These are phyloP conservation scores for Catagonus wagneri DNA, from an alignment of 2,113 vertebrate species.

Conservation along the genomic window DNA sequence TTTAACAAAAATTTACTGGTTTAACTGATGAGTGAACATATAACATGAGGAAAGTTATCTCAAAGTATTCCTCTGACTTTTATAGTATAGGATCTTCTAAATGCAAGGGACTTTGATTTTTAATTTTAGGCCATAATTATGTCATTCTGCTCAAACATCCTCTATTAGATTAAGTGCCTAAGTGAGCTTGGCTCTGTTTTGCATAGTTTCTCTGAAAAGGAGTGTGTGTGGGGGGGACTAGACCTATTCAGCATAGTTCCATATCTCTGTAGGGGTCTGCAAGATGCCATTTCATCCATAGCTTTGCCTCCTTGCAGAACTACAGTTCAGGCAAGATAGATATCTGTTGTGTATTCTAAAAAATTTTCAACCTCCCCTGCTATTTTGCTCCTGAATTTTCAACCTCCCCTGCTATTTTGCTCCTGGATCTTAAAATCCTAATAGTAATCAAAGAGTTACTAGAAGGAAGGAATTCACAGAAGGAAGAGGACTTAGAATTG, in stretches of 20 bases:
- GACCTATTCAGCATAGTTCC: not conserved
- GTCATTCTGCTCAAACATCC: constrained; percentile 1
- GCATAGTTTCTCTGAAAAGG: not conserved
- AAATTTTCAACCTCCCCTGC: not conserved
- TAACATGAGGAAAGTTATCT: constrained; percentile 36
- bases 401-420: not conserved
- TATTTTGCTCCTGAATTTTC: constrained; percentile 5
- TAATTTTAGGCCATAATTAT: not conserved
- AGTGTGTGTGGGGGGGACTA: too few relatives aligned
- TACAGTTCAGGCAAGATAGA: not conserved
- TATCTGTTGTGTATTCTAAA: not conserved
- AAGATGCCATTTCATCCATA: not conserved
- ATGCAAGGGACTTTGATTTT: constrained; percentile 26
- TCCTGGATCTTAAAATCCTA: constrained; percentile 31
- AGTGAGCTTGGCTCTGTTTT: not conserved
- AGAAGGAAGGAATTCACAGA: not conserved
- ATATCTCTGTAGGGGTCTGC: not conserved
- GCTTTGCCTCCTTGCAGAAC: not conserved
- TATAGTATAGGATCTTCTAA: not conserved
- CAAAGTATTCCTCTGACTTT: not conserved
- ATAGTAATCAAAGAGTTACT: not conserved
- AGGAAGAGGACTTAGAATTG: constrained; percentile 3
- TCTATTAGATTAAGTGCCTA: not conserved
- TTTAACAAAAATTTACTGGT: not conserved
- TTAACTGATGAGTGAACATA: constrained; percentile 7